A percentile compares a stretch with the other conserved stretches of the same genome.
phyloP scores from a whole-genome alignment of 2,888 invertebrate genomes.

The Amblyteles armatorius region DNA sequence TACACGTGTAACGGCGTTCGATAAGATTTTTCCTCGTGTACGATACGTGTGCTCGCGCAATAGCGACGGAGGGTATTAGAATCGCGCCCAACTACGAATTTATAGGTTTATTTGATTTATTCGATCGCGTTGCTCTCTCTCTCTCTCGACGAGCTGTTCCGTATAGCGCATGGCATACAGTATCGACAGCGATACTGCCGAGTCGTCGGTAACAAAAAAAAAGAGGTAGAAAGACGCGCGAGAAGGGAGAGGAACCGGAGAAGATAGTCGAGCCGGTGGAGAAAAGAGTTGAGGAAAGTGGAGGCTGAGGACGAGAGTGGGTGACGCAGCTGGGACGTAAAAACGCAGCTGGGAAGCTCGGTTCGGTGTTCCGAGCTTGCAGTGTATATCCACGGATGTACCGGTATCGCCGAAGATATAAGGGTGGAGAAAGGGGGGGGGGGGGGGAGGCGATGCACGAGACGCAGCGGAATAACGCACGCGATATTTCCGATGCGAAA shows the following conservation, averaged over 20 bases:
- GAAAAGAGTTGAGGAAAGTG: conserved; percentile 12
- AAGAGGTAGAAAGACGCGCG: conserved; percentile 24
- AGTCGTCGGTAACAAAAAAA: conserved; percentile 50
- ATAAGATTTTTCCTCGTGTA: conserved; percentile 52
- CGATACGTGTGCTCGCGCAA: conserved; percentile 25
- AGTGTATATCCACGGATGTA: conserved; percentile 40
- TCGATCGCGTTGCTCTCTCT: conserved; percentile 58
- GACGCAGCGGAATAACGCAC: background rate
- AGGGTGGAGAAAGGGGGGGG: background rate
- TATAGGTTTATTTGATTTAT: conserved; percentile 63
- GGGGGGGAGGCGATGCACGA: conserved; percentile 7
- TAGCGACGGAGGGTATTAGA: conserved; percentile 53
- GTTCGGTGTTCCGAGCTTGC: conserved; percentile 60
- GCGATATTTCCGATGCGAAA: conserved; percentile 55
- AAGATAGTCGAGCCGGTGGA: conserved; percentile 47
- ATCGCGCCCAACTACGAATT: conserved; percentile 62
- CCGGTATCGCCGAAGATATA: conserved; percentile 52
- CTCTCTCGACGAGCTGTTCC: background rate
- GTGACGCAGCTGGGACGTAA: conserved; percentile 71
- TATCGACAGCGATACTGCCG: conserved; percentile 58
- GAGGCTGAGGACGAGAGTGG: conserved; percentile 31
- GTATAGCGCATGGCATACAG: conserved; percentile 21
- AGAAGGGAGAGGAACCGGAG: conserved; percentile 20
- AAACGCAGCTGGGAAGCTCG: conserved; percentile 72
- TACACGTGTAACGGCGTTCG: conserved; percentile 27